phyloP scores from a whole-genome alignment of 1,140 invertebrate genomes.

The Littorina saxatilis region DNA sequence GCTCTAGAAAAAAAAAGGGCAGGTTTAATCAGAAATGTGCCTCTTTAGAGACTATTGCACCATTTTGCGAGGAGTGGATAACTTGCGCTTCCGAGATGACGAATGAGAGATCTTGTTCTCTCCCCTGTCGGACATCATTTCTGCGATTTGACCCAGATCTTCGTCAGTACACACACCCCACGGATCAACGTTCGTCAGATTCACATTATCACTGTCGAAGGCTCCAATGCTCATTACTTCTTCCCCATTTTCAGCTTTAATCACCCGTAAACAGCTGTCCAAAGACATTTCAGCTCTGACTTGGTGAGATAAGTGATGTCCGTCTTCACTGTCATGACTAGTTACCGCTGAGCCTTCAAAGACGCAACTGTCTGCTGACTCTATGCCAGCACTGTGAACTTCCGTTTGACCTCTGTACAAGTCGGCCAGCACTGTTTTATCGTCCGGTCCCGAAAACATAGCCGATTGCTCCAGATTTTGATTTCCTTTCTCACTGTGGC shows the following conservation, averaged over 20 bases:
- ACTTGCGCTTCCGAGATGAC: slow-evolving; percentile 30
- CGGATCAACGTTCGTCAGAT: slow-evolving; percentile 23
- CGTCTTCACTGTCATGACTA: background rate
- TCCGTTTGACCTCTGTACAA: background rate
- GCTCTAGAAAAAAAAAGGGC: too few species aligned
- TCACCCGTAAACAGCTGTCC: background rate
- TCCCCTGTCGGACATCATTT: slow-evolving; percentile 26
- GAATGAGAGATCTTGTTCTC: slow-evolving; percentile 16
- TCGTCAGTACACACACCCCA: slow-evolving; percentile 34
- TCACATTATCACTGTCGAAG: slow-evolving; percentile 6
- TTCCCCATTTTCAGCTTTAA: slow-evolving; percentile 5
- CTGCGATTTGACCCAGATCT: slow-evolving; percentile 23
- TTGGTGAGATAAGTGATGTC: background rate
- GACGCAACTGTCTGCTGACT: background rate
- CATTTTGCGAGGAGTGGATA: slow-evolving; percentile 28
- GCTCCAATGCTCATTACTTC: background rate
- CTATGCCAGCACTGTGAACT: background rate
- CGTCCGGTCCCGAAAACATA: background rate
- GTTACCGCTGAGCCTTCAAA: background rate
- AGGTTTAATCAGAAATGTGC: too few species aligned
- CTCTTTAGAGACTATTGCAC: slow-evolving; percentile 1
- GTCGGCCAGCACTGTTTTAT: background rate
- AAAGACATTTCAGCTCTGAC: background rate
- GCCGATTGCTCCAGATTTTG: too few species aligned
- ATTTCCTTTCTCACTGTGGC: too few species aligned